These are phyloP conservation scores for Leptinotarsa lineolata DNA, from an alignment of 1,140 invertebrate genomes.

Conservation along the genomic window DNA sequence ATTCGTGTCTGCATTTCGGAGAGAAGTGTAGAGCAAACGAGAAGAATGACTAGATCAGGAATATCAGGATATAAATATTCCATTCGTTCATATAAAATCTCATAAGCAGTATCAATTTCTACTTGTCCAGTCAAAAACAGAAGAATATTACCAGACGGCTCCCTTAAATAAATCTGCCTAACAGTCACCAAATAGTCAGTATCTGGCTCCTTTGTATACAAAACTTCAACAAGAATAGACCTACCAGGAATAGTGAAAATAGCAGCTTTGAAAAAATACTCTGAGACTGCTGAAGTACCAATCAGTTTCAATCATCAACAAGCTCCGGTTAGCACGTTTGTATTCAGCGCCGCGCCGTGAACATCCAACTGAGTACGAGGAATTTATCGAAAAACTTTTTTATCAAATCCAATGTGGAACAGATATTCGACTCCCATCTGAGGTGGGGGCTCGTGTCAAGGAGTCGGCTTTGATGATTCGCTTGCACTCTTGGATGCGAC, in stretches of 20 bases:
- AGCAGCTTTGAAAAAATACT: slow-evolving; percentile 94
- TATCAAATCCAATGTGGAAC: no score
- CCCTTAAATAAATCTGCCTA: slow-evolving; percentile 98
- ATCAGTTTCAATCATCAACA: slow-evolving; percentile 81
- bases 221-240: slow-evolving; percentile 72
- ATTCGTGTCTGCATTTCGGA: slow-evolving; percentile 99
- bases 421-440: no score
- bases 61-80: slow-evolving; percentile 94
- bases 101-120: slow-evolving; percentile 99
- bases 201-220: slow-evolving; percentile 98
- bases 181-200: slow-evolving; percentile 99
- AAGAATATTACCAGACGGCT: slow-evolving; percentile 93
- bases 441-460: no score
- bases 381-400: no score
- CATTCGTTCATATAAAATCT: slow-evolving; percentile 98
- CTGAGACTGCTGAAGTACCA: slow-evolving; percentile 96
- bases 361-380: no score
- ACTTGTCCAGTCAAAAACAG: slow-evolving; percentile 97
- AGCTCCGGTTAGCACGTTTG: no score
- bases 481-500: no score
- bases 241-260: slow-evolving; percentile 96
- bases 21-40: slow-evolving; percentile 96
- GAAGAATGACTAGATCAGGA: slow-evolving; percentile 96
- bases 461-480: no score
- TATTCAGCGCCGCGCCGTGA: no score